Conservation (phyloP, 2,797 vertebrate genomes). For the Eulemur rubriventer region DNA sequence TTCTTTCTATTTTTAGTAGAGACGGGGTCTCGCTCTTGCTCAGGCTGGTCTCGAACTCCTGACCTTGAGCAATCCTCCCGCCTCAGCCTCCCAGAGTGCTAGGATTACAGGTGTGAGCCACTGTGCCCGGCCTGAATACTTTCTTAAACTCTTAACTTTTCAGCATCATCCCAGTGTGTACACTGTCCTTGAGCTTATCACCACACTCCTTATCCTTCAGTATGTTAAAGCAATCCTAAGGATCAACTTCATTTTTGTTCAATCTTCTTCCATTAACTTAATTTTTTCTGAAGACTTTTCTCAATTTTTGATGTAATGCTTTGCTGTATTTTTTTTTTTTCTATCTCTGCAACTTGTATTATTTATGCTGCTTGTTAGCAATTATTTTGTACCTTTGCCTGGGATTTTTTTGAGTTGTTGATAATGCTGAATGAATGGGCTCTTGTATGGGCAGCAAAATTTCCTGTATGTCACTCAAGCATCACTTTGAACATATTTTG, state of each 20-base stretch:
- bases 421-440: neutral
- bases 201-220: neutral
- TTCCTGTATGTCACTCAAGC: neutral
- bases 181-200: neutral
- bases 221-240: neutral
- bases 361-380: neutral
- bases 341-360: slow-evolving; percentile 15
- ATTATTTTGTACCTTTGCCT: neutral
- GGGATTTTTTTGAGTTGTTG: neutral
- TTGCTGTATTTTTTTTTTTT: neutral
- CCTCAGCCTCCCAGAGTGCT: no score
- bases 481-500: slow-evolving; percentile 6
- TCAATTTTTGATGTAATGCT: neutral
- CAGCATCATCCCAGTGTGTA: neutral
- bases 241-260: neutral
- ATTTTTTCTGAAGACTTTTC: neutral
- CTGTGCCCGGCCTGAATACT: neutral
- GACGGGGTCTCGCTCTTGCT: no score
- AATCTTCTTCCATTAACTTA: neutral
- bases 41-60: no score
- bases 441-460: neutral
- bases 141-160: neutral
- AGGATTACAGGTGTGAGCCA: no score
- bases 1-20: no score
- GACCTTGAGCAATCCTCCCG: no score